phyloP scores from a whole-genome alignment of 2,797 vertebrate genomes.

The Melanogrammus aeglefinus region DNA sequence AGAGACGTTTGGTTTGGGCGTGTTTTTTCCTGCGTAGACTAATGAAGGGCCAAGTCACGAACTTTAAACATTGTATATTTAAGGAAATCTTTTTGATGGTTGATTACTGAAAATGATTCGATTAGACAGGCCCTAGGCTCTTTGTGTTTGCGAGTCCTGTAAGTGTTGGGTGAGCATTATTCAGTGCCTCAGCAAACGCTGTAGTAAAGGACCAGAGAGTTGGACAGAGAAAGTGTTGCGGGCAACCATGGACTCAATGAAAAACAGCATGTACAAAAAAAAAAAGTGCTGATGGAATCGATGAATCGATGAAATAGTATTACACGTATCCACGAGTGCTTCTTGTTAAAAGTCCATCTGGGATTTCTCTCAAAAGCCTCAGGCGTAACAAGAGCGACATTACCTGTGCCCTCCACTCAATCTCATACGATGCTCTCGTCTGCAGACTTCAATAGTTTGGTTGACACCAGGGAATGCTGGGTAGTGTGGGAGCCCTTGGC shows the following conservation, averaged over 20 bases:
- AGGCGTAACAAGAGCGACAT: slow-evolving; percentile 32
- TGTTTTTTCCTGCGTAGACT: not conserved
- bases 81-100: not conserved
- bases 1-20: not conserved
- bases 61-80: not conserved
- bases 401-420: not conserved
- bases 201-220: not conserved
- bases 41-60: not conserved
- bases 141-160: slow-evolving; percentile 26
- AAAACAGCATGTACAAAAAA: slow-evolving; percentile 31
- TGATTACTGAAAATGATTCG: not conserved
- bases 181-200: slow-evolving; percentile 1
- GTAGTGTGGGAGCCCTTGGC: slow-evolving; percentile 73
- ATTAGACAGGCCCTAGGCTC: not conserved
- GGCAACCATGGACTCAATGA: slow-evolving; percentile 10
- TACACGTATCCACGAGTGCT: slow-evolving; percentile 36
- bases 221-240: not conserved
- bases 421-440: slow-evolving; percentile 90
- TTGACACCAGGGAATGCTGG: slow-evolving; percentile 83
- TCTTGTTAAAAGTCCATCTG: slow-evolving; percentile 42
- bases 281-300: slow-evolving; percentile 30
- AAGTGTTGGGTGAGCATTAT: slow-evolving; percentile 13
- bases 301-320: slow-evolving; percentile 70
- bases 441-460: slow-evolving; percentile 81
- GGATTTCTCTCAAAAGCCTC: slow-evolving; percentile 26